A percentile compares a stretch with the other conserved stretches of the same genome.
These are phyloP conservation scores for Hartigia nigra DNA, from an alignment of 2,888 invertebrate species.

Conservation along the genomic window DNA sequence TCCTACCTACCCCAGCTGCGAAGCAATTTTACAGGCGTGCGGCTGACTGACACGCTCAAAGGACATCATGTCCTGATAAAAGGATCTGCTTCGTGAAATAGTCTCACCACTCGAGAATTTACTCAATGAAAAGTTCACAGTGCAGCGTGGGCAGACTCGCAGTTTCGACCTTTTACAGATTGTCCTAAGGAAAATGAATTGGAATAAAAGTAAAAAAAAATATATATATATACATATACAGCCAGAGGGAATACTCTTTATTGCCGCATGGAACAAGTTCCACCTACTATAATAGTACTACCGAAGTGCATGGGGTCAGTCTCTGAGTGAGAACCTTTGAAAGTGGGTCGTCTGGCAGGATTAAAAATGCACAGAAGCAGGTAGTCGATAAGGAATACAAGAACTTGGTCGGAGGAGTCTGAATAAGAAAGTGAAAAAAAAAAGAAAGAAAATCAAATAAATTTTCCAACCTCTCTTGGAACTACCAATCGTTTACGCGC, in stretches of 20 bases:
- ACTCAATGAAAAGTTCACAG: neutral
- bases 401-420: neutral
- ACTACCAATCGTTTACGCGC: neutral
- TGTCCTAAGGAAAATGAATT: neutral
- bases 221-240: neutral
- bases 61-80: conserved; percentile 42
- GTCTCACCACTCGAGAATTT: neutral
- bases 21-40: conserved; percentile 60
- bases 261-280: neutral
- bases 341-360: neutral
- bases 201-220: conserved; percentile 28
- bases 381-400: neutral
- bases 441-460: neutral
- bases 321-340: neutral
- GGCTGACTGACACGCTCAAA: conserved; percentile 57
- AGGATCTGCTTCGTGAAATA: conserved; percentile 22
- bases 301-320: neutral
- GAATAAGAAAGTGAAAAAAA: neutral
- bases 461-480: neutral
- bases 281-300: neutral
- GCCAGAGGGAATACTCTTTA: neutral
- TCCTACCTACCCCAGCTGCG: conserved; percentile 25
- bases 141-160: neutral
- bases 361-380: neutral
- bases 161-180: conserved; percentile 5